Evolutionary conservation across 2,888 invertebrate genomes (phyloP).

Genomic region (Tholera decimalis): DNA sequence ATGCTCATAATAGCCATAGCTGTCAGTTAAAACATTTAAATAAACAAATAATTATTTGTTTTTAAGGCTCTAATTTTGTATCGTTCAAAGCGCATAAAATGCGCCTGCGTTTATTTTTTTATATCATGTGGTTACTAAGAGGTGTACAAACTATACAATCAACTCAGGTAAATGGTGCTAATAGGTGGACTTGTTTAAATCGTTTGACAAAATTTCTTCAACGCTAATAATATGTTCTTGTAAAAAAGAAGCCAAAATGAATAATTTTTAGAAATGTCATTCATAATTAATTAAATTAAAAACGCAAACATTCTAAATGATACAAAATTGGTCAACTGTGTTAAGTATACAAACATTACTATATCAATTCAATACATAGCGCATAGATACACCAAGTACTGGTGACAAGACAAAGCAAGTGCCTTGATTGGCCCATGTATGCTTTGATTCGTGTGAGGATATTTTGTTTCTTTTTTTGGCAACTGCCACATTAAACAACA

Average conservation of each 20-base stretch:
- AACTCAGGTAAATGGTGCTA: neutral
- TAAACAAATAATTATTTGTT: neutral
- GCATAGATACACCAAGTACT: neutral
- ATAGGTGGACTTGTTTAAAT: neutral
- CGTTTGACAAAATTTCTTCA: too few relatives aligned
- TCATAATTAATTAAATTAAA: neutral
- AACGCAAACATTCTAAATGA: slow-evolving; percentile 28
- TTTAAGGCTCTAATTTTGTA: neutral
- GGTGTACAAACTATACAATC: neutral
- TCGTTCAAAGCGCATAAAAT: neutral
- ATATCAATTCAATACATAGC: neutral
- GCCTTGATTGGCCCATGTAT: neutral
- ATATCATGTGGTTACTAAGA: neutral
- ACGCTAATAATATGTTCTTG: neutral
- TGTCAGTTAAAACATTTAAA: slow-evolving; percentile 24
- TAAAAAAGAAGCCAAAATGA: slow-evolving; percentile 4
- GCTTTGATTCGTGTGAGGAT: neutral
- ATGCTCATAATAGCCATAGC: slow-evolving; percentile 17
- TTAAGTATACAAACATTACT: slow-evolving; percentile 8
- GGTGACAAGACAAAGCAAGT: neutral
- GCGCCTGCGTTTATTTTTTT: neutral
- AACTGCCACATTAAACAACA: neutral
- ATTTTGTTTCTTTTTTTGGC: neutral
- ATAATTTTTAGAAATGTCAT: neutral
- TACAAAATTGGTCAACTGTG: neutral